phyloP scores from a whole-genome alignment of 2,113 vertebrate genomes.

The Ploceus nigricollis region DNA sequence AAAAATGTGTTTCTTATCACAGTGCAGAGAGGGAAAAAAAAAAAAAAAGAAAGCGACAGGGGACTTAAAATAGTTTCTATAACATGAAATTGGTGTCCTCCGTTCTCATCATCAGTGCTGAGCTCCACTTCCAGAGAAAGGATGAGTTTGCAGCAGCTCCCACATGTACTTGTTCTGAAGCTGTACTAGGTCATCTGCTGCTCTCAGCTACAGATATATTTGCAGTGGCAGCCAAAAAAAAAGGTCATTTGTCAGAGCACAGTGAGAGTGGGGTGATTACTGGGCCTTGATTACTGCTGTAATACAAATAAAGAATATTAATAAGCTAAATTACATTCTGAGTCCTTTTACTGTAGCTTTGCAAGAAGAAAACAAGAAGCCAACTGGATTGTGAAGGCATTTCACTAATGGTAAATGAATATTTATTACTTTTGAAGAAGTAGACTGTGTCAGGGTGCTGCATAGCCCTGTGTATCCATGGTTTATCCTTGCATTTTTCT shows the following conservation, averaged over 20 bases:
- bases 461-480: not conserved
- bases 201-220: not conserved
- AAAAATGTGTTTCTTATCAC: not conserved
- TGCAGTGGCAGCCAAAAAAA: not conserved
- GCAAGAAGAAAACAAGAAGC: not conserved
- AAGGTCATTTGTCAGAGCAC: not conserved
- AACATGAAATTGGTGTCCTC: not conserved
- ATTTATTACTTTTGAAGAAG: constrained; percentile 18
- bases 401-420: constrained; percentile 34
- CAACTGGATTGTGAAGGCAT: not conserved
- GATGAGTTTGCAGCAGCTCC: not conserved
- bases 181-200: not conserved
- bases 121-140: not conserved
- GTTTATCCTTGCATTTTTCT: not conserved
- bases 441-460: not conserved
- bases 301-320: constrained; percentile 37
- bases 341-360: not conserved
- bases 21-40: not conserved
- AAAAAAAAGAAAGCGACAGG: not conserved
- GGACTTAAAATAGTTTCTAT: not conserved
- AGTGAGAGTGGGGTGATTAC: not conserved
- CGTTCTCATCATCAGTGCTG: not conserved
- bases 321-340: not conserved
- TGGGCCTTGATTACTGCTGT: constrained; percentile 3
- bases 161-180: not conserved